Evolutionary conservation across 1,140 invertebrate species (phyloP).

Genomic region (Zaprionus inermis): DNA sequence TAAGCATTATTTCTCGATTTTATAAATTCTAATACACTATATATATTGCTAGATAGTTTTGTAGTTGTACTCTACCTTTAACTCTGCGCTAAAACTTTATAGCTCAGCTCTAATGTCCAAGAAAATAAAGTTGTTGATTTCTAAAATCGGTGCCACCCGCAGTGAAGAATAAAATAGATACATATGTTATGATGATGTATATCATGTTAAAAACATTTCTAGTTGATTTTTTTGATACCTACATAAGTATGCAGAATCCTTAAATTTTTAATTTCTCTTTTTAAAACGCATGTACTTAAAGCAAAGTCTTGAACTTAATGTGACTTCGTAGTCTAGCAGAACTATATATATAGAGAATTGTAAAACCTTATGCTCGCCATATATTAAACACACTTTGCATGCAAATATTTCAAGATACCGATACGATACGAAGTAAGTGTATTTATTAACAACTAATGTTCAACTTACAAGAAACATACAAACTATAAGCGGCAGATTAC

Average conservation of each 20-base stretch:
- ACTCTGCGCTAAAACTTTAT: conserved; percentile 46
- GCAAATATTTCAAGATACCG: conserved; percentile 27
- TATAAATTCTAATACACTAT: conserved; percentile 33
- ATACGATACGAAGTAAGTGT: conserved; percentile 26
- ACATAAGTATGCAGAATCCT: conserved; percentile 7
- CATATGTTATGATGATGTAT: conserved; percentile 33
- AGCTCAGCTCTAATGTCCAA: conserved; percentile 63
- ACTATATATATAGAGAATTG: conserved; percentile 33
- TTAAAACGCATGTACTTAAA: conserved; percentile 64
- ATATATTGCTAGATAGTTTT: conserved; percentile 15
- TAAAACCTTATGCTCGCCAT: conserved; percentile 48
- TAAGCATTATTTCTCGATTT: conserved; percentile 70
- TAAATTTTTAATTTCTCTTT: conserved; percentile 52
- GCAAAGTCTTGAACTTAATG: conserved; percentile 64
- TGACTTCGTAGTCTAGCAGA: conserved; percentile 63
- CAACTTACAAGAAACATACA: conserved; percentile 39
- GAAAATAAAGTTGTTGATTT: conserved; percentile 72
- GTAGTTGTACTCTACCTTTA: conserved; percentile 18
- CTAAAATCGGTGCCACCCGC: conserved; percentile 65
- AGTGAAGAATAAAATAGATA: conserved; percentile 22
- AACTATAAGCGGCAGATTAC: conserved; percentile 32
- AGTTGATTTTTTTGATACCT: conserved; percentile 37
- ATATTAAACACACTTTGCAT: conserved; percentile 20
- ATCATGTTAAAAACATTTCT: conserved; percentile 68
- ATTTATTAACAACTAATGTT: conserved; percentile 41